Conservation (phyloP, 1,140 invertebrate species). For the Drosophila sechellia region DNA sequence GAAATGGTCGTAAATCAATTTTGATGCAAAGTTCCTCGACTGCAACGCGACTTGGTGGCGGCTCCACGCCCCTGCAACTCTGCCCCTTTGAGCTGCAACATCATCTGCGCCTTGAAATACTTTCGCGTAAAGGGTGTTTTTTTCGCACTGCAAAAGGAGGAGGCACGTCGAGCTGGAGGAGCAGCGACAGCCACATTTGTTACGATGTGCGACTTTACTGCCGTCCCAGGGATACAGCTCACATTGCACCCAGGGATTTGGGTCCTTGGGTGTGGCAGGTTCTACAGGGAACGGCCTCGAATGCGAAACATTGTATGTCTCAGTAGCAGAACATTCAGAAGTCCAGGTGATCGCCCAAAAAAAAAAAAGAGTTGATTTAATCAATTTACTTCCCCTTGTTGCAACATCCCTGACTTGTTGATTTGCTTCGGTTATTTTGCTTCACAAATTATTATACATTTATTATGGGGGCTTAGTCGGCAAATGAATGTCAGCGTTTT, state of each 20-base stretch:
- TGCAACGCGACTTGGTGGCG: constrained; percentile 32
- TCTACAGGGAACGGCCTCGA: not conserved
- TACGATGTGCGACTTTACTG: constrained; percentile 21
- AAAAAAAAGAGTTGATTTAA: too few species aligned
- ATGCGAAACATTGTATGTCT: not conserved
- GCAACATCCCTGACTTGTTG: constrained; percentile 9
- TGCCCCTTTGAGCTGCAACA: not conserved
- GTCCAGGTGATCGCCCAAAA: not conserved
- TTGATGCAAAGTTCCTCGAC: constrained; percentile 48
- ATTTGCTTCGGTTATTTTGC: constrained; percentile 1
- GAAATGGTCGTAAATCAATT: constrained; percentile 75
- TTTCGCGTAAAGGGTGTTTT: constrained; percentile 39
- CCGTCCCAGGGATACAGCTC: constrained; percentile 3
- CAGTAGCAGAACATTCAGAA: not conserved
- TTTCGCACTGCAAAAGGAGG: constrained; percentile 20
- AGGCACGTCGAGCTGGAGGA: not conserved
- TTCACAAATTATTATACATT: constrained; percentile 11
- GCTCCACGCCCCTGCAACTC: constrained; percentile 11
- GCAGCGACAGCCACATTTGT: constrained; percentile 24
- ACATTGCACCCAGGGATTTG: not conserved
- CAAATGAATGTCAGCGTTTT: constrained; percentile 69
- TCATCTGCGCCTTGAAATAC: constrained; percentile 27
- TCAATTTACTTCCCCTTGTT: too few species aligned
- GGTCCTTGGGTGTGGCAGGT: constrained; percentile 1
- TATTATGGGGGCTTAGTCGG: constrained; percentile 28